Conservation (phyloP, 2,113 vertebrate species). For the Siniperca chuatsi region DNA sequence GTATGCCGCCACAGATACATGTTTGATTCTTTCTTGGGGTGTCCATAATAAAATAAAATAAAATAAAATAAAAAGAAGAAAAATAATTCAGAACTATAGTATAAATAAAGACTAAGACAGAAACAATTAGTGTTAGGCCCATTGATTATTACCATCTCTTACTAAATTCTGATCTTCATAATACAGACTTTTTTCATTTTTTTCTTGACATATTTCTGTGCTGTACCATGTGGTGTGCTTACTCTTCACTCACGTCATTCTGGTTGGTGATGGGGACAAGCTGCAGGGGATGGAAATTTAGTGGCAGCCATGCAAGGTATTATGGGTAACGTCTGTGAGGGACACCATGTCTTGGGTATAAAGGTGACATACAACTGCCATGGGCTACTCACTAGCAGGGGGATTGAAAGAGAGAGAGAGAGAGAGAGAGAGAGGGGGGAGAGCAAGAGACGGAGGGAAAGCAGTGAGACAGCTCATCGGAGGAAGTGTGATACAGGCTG, state of each 20-base stretch:
- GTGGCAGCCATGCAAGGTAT: constrained; percentile 73
- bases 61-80: not conserved
- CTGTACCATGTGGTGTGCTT: constrained; percentile 22
- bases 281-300: constrained; percentile 66
- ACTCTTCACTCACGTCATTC: constrained; percentile 49
- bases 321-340: constrained; percentile 79
- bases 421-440: constrained; percentile 30
- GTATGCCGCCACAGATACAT: not conserved
- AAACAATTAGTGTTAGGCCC: not conserved
- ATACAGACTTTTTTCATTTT: constrained; percentile 5
- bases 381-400: constrained; percentile 65
- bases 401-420: constrained; percentile 44
- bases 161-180: constrained; percentile 2
- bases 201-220: constrained; percentile 20
- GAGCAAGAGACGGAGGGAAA: constrained; percentile 56
- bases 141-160: not conserved
- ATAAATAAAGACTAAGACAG: not conserved
- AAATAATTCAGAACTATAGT: not conserved
- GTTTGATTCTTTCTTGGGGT: not conserved
- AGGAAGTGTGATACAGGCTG: constrained; percentile 77
- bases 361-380: constrained; percentile 77
- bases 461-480: constrained; percentile 71
- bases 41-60: not conserved
- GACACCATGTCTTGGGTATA: constrained; percentile 74
- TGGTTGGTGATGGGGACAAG: constrained; percentile 65